Percentiles rank a stretch among this genome's conserved stretches.
phyloP scores from a whole-genome alignment of 1,140 invertebrate genomes.

The Odontomachus brunneus region DNA sequence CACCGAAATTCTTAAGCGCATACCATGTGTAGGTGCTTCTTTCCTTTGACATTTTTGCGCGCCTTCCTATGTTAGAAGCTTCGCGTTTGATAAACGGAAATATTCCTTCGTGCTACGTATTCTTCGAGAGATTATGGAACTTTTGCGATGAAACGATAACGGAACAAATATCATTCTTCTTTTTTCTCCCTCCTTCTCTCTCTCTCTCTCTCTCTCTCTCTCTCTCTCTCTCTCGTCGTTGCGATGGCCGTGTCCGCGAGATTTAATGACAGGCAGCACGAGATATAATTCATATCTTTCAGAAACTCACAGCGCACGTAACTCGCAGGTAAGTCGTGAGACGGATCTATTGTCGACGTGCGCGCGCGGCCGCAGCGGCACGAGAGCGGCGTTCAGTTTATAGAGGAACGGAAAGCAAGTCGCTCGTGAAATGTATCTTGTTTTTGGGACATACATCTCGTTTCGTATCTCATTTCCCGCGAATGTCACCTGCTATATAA shows the following conservation, averaged over 20 bases:
- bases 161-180: too few species aligned
- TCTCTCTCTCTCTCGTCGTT: too few species aligned
- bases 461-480: slow-evolving; percentile 51
- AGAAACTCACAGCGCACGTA: too few species aligned
- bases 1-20: slow-evolving; percentile 58
- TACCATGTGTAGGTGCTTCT: slow-evolving; percentile 33
- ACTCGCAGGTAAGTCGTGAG: slow-evolving; percentile 4
- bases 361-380: background rate
- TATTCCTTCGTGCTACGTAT: background rate
- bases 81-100: slow-evolving; percentile 62
- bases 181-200: too few species aligned
- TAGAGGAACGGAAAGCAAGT: slow-evolving; percentile 51
- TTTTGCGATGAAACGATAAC: too few species aligned
- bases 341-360: slow-evolving; percentile 21
- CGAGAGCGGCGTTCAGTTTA: slow-evolving; percentile 43
- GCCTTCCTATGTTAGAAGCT: slow-evolving; percentile 48
- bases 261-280: too few species aligned
- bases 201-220: too few species aligned
- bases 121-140: background rate
- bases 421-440: slow-evolving; percentile 57
- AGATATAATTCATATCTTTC: background rate
- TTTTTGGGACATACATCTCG: slow-evolving; percentile 56
- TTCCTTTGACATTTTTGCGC: slow-evolving; percentile 29
- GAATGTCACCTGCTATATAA: slow-evolving; percentile 59
- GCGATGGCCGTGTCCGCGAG: too few species aligned